Percentiles rank a stretch among this genome's conserved stretches.
Evolutionary conservation across 2,113 vertebrate genomes (phyloP).

Genomic region (Stegastes partitus): DNA sequence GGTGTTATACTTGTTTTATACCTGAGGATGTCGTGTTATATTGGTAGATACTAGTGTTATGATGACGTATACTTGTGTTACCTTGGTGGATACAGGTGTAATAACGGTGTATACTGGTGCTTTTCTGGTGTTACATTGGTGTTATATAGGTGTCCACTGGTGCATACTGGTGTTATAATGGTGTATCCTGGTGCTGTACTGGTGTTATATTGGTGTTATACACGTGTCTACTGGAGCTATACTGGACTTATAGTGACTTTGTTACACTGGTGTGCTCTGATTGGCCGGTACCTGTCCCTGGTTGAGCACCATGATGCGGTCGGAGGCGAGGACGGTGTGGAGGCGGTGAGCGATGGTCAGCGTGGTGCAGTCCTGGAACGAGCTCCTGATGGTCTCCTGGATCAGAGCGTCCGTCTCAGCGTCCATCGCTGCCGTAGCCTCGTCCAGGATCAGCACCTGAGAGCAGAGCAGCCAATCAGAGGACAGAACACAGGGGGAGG

Average conservation of each 20-base stretch:
- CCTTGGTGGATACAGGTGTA: too few relatives aligned
- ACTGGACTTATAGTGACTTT: background rate
- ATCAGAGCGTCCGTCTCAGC: conserved; percentile 92
- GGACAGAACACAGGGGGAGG: background rate
- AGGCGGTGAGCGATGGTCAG: conserved; percentile 94
- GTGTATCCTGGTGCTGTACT: too few relatives aligned
- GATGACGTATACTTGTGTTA: too few relatives aligned
- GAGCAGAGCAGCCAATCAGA: background rate
- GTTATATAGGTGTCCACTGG: too few relatives aligned
- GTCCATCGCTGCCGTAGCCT: conserved; percentile 96
- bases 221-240: background rate
- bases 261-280: background rate
- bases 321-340: conserved; percentile 91
- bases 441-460: conserved; percentile 93
- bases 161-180: too few relatives aligned
- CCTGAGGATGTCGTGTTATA: too few relatives aligned
- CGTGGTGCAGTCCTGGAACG: conserved; percentile 93
- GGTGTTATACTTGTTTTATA: too few relatives aligned
- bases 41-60: too few relatives aligned
- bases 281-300: conserved; percentile 83
- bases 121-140: too few relatives aligned
- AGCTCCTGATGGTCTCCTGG: conserved; percentile 93
- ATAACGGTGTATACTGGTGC: too few relatives aligned
- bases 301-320: conserved; percentile 95
- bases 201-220: too few relatives aligned